These are phyloP conservation scores for Centropus bengalensis DNA, from an alignment of 2,113 vertebrate genomes.

Conservation along the genomic window DNA sequence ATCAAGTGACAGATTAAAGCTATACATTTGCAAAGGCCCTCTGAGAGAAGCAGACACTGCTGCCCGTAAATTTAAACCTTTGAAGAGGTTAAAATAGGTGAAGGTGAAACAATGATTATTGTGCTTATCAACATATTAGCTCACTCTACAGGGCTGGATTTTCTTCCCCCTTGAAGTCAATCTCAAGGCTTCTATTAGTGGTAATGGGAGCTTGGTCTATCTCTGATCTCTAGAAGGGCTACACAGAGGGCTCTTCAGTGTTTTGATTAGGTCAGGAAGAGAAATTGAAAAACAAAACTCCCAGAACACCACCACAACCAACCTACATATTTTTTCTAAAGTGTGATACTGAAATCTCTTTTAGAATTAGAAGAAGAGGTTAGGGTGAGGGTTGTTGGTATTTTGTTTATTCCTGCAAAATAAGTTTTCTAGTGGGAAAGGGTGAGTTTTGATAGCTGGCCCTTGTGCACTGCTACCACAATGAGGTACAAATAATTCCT, in stretches of 20 bases:
- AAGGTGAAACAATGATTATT: conserved; percentile 45
- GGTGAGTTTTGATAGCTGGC: not conserved
- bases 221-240: not conserved
- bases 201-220: not conserved
- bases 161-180: not conserved
- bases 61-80: conserved; percentile 3
- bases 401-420: not conserved
- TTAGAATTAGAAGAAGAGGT: not conserved
- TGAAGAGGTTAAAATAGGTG: not conserved
- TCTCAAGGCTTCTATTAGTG: not conserved
- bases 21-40: not conserved
- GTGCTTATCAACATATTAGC: not conserved
- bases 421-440: not conserved
- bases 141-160: not conserved
- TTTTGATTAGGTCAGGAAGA: not conserved
- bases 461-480: not conserved
- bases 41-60: conserved; percentile 22
- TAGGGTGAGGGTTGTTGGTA: not conserved
- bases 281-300: not conserved
- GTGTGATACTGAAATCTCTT: not conserved
- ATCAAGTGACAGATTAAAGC: conserved; percentile 60
- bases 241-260: not conserved
- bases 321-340: not conserved
- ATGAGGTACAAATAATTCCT: not conserved
- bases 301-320: not conserved